These are phyloP conservation scores for Pseudocheirus occidentalis DNA, from an alignment of 2,797 vertebrate species.

Conservation along the genomic window DNA sequence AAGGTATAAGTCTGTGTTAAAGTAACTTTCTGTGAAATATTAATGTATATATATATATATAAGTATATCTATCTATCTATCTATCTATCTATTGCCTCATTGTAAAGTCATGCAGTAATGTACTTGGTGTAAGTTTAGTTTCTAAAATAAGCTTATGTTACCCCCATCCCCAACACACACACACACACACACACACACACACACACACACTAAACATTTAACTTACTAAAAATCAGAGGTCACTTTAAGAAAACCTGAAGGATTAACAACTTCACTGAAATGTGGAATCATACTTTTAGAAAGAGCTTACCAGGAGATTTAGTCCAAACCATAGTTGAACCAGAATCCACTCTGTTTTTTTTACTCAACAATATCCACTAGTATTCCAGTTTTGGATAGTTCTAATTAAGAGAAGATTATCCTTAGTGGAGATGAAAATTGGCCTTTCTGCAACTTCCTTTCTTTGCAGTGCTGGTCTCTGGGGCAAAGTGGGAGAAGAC, in stretches of 20 bases:
- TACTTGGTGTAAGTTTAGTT: background rate
- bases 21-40: background rate
- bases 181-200: background rate
- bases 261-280: background rate
- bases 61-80: too few relatives aligned
- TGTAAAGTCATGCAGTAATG: background rate
- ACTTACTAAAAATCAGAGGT: background rate
- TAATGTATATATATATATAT: too few relatives aligned
- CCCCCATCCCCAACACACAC: too few relatives aligned
- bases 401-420: background rate
- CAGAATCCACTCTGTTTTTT: background rate
- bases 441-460: background rate
- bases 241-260: background rate
- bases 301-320: background rate
- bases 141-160: background rate
- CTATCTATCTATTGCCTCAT: too few relatives aligned
- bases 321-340: background rate
- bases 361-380: background rate
- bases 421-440: background rate
- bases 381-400: background rate
- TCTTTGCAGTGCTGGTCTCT: background rate
- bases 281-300: background rate
- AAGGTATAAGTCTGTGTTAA: background rate
- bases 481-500: background rate
- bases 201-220: background rate